These are phyloP conservation scores for Myoxocephalus aenaeus DNA, from an alignment of 2,797 vertebrate genomes.

Conservation along the genomic window DNA sequence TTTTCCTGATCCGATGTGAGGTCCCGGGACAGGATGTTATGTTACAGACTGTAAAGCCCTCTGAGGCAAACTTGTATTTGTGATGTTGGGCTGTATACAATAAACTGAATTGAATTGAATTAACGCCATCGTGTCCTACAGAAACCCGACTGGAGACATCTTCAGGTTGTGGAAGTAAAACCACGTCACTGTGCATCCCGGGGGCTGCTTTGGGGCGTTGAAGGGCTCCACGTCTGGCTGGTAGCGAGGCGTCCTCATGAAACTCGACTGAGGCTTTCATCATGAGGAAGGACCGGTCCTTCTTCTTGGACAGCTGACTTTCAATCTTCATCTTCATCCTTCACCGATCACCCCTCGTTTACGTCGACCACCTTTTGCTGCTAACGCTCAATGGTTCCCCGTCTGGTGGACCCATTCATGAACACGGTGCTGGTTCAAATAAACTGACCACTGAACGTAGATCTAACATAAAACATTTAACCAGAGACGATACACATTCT, in stretches of 20 bases:
- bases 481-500: constrained; percentile 24
- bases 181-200: neutral
- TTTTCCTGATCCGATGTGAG: no score
- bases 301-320: neutral
- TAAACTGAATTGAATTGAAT: no score
- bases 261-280: neutral
- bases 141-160: neutral
- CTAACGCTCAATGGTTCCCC: neutral
- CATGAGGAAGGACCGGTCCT: neutral
- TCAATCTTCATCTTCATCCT: neutral
- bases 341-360: neutral
- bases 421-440: neutral
- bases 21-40: no score
- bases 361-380: neutral
- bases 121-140: neutral
- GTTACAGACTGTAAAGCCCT: no score
- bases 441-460: constrained; percentile 41
- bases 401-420: neutral
- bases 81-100: no score
- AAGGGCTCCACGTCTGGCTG: neutral
- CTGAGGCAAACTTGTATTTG: no score
- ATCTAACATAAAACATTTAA: constrained; percentile 36
- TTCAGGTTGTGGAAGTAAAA: constrained; percentile 9
- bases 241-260: neutral
- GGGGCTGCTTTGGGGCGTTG: neutral